Evolutionary conservation across 1,140 invertebrate genomes (phyloP), one percentile per base, ranked within the genome.

Genomic region (Brachionus sp.): DNA sequence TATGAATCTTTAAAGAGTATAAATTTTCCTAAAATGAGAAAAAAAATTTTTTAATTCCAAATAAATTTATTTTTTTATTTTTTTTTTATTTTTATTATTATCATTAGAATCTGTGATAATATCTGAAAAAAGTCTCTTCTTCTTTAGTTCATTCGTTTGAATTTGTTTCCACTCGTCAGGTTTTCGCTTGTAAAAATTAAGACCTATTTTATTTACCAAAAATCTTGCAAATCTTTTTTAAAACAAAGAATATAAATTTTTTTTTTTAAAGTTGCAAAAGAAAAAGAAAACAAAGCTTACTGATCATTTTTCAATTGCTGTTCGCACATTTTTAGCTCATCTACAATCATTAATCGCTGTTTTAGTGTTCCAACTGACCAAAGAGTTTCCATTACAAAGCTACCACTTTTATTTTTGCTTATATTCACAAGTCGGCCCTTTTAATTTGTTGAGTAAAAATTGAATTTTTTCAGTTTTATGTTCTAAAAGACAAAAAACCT

Each of bases 291-390:
- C 1, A 37, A 39, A 0, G 4, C n/a, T 13, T 39, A 70, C 66
- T 66, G 77, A 62, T 80, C 50, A 80, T 62, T 80, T 62, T 66
- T 80, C 39, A 80, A 80, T 66, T 80, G 77, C 23, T 80, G 53
- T 66, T 80, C 77, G 16, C 50, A 62, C 12, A 80, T 29, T 66
- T 80, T 80, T 5, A 80, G 62, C 16, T 80, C 77, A 80, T 66
- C 62, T 9, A 62, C 62, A 39, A 80, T 62, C 77, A 44, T 42
- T 12, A 66, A 10, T 12, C 50, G 16, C 19, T 80, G 77, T 25
- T 80, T 80, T 42, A 80, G 35, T 25, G 33, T 80, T 5, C 19
- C 50, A 19, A 62, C 37, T 6, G 33, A 39, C 77, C 77, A 80
- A 5, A 80, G 25, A 4, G 77, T 80, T 29, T 80, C 77, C 77